These are phyloP conservation scores for Plagiodera versicolora DNA, from an alignment of 2,888 invertebrate species.

Conservation along the genomic window DNA sequence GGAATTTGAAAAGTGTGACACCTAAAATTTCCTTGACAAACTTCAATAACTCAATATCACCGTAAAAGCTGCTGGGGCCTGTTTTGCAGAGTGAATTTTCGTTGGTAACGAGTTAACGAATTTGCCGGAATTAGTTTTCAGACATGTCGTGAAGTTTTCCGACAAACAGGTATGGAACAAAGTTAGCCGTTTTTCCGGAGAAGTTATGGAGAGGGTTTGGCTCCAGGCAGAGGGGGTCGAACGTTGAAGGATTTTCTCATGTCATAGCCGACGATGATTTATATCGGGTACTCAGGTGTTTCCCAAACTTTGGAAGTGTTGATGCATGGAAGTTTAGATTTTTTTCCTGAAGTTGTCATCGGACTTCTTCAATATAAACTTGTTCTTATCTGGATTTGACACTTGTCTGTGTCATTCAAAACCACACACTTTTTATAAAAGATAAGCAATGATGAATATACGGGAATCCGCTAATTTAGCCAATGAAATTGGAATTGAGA, in stretches of 20 bases:
- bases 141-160: slow-evolving; percentile 24
- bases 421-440: no score
- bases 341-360: not conserved
- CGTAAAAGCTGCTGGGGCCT: slow-evolving; percentile 10
- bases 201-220: slow-evolving; percentile 1
- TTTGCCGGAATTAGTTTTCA: slow-evolving; percentile 26
- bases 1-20: not conserved
- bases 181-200: slow-evolving; percentile 17
- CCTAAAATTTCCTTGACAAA: slow-evolving; percentile 1
- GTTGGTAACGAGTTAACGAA: slow-evolving; percentile 23
- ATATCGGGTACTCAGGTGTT: not conserved
- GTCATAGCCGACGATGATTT: not conserved
- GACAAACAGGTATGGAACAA: slow-evolving; percentile 16
- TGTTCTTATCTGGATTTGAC: not conserved
- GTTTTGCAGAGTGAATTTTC: slow-evolving; percentile 13
- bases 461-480: no score
- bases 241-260: not conserved
- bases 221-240: not conserved
- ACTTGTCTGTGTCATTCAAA: no score
- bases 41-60: slow-evolving; percentile 15
- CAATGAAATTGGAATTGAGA: no score
- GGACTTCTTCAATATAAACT: not conserved
- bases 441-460: no score
- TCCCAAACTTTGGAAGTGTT: not conserved
- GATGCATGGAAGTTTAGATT: not conserved